Evolutionary conservation across 53 echinoderm and acorn worm genomes (phyloP).

Genomic region (Henricia sp.): DNA sequence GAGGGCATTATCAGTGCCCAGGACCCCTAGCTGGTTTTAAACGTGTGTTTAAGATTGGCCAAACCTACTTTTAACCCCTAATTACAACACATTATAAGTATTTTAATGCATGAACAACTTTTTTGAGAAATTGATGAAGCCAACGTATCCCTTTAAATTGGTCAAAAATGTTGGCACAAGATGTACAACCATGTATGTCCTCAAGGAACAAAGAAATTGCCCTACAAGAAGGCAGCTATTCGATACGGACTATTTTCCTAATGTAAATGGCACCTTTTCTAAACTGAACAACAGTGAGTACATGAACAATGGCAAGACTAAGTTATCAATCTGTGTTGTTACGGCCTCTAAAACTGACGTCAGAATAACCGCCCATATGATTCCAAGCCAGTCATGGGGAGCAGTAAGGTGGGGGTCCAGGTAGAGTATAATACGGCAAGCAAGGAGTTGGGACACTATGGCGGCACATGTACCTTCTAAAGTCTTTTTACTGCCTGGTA

Average conservation of each 20-base stretch:
- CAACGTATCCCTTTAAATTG: not conserved
- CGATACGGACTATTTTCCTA: too few species aligned
- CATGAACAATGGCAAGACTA: constrained; percentile 96
- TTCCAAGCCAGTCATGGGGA: constrained; percentile 44
- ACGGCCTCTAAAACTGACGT: constrained; percentile 93
- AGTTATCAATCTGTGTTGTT: constrained; percentile 92
- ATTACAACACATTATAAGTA: too few species aligned
- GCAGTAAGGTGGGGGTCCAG: constrained; percentile 59
- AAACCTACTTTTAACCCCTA: too few species aligned
- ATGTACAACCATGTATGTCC: not conserved
- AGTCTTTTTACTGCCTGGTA: constrained; percentile 87
- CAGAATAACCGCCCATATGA: constrained; percentile 65
- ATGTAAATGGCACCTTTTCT: too few species aligned
- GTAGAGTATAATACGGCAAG: constrained; percentile 69
- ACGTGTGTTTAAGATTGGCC: too few species aligned
- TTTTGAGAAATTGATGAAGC: not conserved
- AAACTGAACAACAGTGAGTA: constrained; percentile 68
- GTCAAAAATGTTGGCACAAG: not conserved
- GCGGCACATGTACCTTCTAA: constrained; percentile 90
- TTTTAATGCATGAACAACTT: too few species aligned
- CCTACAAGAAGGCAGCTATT: too few species aligned
- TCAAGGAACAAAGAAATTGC: too few species aligned
- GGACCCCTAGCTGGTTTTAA: too few species aligned
- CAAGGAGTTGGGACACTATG: constrained; percentile 70
- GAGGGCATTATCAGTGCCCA: too few species aligned